Base-by-base conservation (phyloP, 2,113 vertebrate genomes). In the Accipiter virgatus region DNA sequence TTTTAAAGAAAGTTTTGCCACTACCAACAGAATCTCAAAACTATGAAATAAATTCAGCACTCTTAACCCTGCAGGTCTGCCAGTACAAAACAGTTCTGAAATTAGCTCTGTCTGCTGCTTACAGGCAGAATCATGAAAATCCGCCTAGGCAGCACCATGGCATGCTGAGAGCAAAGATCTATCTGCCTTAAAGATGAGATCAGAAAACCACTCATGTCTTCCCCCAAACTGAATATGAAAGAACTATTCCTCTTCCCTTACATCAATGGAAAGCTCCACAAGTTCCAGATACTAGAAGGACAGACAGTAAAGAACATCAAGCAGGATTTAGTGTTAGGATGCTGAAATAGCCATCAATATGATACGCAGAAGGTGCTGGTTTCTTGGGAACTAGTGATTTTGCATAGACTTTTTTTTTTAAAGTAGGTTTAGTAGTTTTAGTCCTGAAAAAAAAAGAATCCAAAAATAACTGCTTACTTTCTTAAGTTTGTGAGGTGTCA, bases 391-490 rank as follows among this genome's bases (percentile, higher is more conserved):
- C 73, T 63, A 93, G 84, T 67, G 40, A 25, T 72, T 93, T 93
- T 81, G 40, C 83, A 47, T 6, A 77, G 52, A 59, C 56, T 48
- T 67, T 71, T 26, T 81, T 92, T 82, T 26, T 74, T 1, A 7
- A 93, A 96, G 88, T 97, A 95, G 95, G 93, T 90, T 95, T 86
- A 93, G 90, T 94, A 82, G 56, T 75, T 93, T 94, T 83, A 94
- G 80, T 92, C 63, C 81, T 80, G 32, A 14, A 34, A 74, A 45
- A 17, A 48, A 81, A 42, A 62, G 38, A 79, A 92, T 90, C 96
- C 90, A 94, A 86, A 95, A 93, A 97, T 96, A 97, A 86, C 90
- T 81, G 83, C 96, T 93, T 92, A 86, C 88, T 94, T 95, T 95
- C 88, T 88, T 61, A 90, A 95, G 80, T 86, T 92, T 71, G 88